Evolutionary conservation across 2,888 invertebrate species (phyloP), one percentile per base, ranked within the genome.

Genomic region (Melieria omissa): DNA sequence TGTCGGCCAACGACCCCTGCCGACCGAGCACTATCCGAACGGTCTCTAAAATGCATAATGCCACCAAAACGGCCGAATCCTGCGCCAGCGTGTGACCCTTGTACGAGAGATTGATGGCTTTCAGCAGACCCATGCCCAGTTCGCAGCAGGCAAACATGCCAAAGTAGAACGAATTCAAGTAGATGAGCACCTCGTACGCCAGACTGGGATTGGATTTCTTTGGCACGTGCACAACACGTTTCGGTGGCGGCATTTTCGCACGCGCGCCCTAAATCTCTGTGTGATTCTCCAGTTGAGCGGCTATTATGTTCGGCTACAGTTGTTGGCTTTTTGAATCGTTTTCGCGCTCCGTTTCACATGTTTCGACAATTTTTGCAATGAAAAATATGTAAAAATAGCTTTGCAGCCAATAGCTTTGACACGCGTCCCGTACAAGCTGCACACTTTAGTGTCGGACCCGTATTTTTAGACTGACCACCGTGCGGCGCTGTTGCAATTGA

Each of bases 71-170:
- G 9, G 92, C 90, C 65, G 95, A 91, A 88, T 97, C 97, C 64
- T 93, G 92, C 14, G 92, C 87, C 74, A 95, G 89, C 68, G 92
- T 93, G 77, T 91, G 91, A 73, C 90, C 90, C 4, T 94, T 93
- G 81, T 95, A 94, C 64, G 93, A 92, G 62, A 96, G 90, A 87
- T 93, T 93, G 74, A 93, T 91, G 65, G 92, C 93, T 88, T 95
- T 95, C 77, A 95, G 89, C 76, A 93, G 89, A 73, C 93, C 93
- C 90, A 95, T 93, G 63, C 92, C 92, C 77, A 94, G 88, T 88
- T 95, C 95, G 85, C 94, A 94, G 67, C 93, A 90, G 54, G 93
- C 92, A 86, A 95, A 95, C 92, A 95, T 92, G 76, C 94, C 94
- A 84, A 95, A 93, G 88, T 95, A 95, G 87, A 94, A 94, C 57